Evolutionary conservation across 2,888 invertebrate species (phyloP).

Genomic region (Glaucopsyche alexis): DNA sequence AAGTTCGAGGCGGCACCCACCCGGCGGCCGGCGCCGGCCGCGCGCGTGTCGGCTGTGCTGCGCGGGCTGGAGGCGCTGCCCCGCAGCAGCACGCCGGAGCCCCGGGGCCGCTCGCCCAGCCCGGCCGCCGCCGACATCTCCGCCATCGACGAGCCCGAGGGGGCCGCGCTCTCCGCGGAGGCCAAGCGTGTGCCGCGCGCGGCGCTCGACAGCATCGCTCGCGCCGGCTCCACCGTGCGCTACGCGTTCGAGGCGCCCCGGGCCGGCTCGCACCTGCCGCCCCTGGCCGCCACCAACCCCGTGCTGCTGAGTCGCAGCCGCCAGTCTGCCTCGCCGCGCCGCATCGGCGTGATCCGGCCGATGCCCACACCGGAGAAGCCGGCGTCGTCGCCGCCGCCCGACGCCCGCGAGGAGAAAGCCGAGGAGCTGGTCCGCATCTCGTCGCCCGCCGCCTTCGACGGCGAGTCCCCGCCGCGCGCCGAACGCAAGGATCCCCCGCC

Average conservation of each 20-base stretch:
- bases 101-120: slow-evolving; percentile 49
- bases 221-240: slow-evolving; percentile 83
- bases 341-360: slow-evolving; percentile 80
- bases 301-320: slow-evolving; percentile 61
- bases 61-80: slow-evolving; percentile 58
- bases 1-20: slow-evolving; percentile 88
- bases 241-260: slow-evolving; percentile 77
- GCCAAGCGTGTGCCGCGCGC: slow-evolving; percentile 75
- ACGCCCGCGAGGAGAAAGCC: slow-evolving; percentile 42
- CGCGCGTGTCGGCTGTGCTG: slow-evolving; percentile 70
- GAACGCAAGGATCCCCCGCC: slow-evolving; percentile 54
- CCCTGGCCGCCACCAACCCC: slow-evolving; percentile 63
- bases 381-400: neutral
- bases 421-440: slow-evolving; percentile 43
- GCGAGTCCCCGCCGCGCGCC: slow-evolving; percentile 41
- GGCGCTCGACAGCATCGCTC: slow-evolving; percentile 83
- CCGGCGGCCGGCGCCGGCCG: slow-evolving; percentile 72
- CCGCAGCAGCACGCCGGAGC: slow-evolving; percentile 61
- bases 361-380: slow-evolving; percentile 52
- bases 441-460: slow-evolving; percentile 45
- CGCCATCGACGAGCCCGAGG: slow-evolving; percentile 49
- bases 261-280: slow-evolving; percentile 59
- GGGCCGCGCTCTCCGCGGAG: slow-evolving; percentile 47
- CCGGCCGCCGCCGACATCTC: slow-evolving; percentile 48
- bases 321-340: slow-evolving; percentile 57